These are phyloP conservation scores for Callocephalon fimbriatum DNA, from an alignment of 2,113 vertebrate genomes.

Conservation along the genomic window DNA sequence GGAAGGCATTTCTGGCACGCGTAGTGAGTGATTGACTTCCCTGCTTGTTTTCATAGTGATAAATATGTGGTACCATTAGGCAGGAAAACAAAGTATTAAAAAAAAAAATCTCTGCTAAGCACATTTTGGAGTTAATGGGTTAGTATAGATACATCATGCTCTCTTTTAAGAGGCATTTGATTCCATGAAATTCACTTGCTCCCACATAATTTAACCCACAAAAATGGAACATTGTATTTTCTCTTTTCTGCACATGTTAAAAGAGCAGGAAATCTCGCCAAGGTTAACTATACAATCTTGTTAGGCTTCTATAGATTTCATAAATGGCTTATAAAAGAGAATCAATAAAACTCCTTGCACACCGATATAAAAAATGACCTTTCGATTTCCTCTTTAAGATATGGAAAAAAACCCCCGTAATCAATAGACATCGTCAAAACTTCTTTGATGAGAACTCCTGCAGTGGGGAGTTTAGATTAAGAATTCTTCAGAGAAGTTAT, in stretches of 20 bases:
- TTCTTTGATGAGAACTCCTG: not conserved
- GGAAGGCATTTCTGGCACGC: slow-evolving; percentile 46
- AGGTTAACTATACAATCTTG: slow-evolving; percentile 49
- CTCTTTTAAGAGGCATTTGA: not conserved
- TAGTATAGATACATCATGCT: not conserved
- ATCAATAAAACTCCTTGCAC: slow-evolving; percentile 59
- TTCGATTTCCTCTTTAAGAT: slow-evolving; percentile 57
- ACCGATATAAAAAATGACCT: slow-evolving; percentile 56
- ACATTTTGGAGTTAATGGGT: slow-evolving; percentile 51
- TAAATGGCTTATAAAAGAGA: slow-evolving; percentile 60
- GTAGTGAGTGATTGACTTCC: slow-evolving; percentile 5
- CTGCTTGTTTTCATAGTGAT: slow-evolving; percentile 62
- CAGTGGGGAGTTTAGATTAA: not conserved
- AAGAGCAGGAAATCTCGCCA: not conserved
- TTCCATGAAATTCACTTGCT: not conserved
- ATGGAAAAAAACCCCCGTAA: not conserved
- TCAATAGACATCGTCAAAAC: slow-evolving; percentile 40
- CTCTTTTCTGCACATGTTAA: not conserved
- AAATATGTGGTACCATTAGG: slow-evolving; percentile 23
- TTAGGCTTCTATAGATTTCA: slow-evolving; percentile 65
- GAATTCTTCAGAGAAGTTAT: not conserved
- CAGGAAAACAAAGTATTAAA: slow-evolving; percentile 44
- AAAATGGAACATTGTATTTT: not conserved
- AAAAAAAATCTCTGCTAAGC: slow-evolving; percentile 26
- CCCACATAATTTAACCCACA: not conserved